Conservation (phyloP, 2,797 vertebrate genomes). For the Poeciliopsis presidionis region DNA sequence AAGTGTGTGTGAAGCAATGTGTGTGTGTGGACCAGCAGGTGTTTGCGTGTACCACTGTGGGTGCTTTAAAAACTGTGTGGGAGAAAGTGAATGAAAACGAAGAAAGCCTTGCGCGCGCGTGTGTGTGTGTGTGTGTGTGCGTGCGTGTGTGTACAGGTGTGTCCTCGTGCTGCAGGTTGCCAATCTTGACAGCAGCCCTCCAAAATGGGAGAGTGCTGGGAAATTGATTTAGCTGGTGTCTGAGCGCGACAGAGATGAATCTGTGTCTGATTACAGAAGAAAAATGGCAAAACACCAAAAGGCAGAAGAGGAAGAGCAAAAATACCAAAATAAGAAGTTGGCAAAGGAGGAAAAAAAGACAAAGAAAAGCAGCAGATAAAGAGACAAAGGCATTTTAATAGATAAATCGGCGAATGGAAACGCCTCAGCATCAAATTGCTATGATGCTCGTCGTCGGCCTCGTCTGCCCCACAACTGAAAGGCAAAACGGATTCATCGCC, state of each 20-base stretch:
- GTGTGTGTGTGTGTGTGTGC: conserved; percentile 14
- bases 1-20: conserved; percentile 32
- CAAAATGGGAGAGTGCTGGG: conserved; percentile 68
- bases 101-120: conserved; percentile 16
- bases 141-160: conserved; percentile 38
- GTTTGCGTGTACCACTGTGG: conserved; percentile 28
- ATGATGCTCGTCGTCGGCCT: background rate
- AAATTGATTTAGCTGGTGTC: conserved; percentile 76
- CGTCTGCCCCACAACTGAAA: background rate
- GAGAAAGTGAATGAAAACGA: conserved; percentile 45
- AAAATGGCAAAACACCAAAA: conserved; percentile 62
- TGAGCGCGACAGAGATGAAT: conserved; percentile 77
- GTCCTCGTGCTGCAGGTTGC: conserved; percentile 60
- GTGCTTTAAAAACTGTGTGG: conserved; percentile 45
- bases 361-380: conserved; percentile 11
- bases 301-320: conserved; percentile 55
- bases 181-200: conserved; percentile 68
- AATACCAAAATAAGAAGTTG: conserved; percentile 18
- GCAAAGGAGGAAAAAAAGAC: conserved; percentile 12
- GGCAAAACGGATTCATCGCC: background rate
- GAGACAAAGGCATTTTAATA: background rate
- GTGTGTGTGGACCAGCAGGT: conserved; percentile 13
- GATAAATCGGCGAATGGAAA: background rate
- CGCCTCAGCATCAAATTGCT: background rate
- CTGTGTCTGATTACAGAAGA: conserved; percentile 74